Evolutionary conservation across 2,888 invertebrate genomes (phyloP).

Genomic region (Acanthosepion pharaonis): DNA sequence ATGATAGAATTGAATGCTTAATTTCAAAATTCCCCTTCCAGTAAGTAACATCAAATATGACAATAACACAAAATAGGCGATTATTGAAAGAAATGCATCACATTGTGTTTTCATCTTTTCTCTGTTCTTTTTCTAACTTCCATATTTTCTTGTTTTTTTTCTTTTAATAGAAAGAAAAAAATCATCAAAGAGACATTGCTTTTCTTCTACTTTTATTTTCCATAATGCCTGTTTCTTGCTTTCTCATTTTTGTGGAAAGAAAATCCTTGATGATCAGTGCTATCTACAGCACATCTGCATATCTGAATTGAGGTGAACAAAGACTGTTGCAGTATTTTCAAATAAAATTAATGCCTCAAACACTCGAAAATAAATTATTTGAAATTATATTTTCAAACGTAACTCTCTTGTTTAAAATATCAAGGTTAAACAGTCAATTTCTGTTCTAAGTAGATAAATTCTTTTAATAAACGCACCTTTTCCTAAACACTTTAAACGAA

Average conservation of each 20-base stretch:
- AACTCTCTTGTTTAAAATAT: too few relatives aligned
- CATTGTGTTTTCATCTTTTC: neutral
- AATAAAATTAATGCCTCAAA: too few relatives aligned
- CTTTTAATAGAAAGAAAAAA: neutral
- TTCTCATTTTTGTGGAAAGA: too few relatives aligned
- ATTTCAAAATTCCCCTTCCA: neutral
- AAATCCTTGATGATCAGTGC: neutral
- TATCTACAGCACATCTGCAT: neutral
- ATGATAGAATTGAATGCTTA: neutral
- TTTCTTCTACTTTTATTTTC: neutral
- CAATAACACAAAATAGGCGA: neutral
- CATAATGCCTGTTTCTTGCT: neutral
- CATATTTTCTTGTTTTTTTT: neutral
- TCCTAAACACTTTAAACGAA: too few relatives aligned
- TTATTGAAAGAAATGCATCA: neutral
- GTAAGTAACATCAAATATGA: neutral
- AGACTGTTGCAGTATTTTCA: neutral
- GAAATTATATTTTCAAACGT: too few relatives aligned
- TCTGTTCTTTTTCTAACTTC: neutral
- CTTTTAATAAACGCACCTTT: too few relatives aligned
- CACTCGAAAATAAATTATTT: too few relatives aligned
- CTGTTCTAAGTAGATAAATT: too few relatives aligned
- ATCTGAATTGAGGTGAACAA: neutral
- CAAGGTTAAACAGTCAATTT: too few relatives aligned
- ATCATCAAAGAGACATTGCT: neutral